phyloP scores from a whole-genome alignment of 2,888 invertebrate species.

The Plagiodera versicolora region DNA sequence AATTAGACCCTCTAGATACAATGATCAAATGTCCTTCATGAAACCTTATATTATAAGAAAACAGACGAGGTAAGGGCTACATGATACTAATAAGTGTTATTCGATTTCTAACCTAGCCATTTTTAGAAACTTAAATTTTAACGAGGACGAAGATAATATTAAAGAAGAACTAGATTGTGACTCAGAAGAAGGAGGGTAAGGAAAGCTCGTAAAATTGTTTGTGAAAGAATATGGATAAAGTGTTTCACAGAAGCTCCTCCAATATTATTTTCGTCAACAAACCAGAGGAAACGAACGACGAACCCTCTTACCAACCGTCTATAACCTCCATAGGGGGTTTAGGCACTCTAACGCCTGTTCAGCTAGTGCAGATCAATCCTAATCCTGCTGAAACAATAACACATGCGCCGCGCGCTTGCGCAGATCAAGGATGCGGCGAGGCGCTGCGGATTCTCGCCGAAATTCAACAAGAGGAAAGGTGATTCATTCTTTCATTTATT shows the following conservation, averaged over 20 bases:
- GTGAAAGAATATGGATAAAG: too few relatives aligned
- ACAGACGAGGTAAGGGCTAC: background rate
- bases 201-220: too few relatives aligned
- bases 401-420: background rate
- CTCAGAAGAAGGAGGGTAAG: slow-evolving; percentile 17
- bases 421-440: slow-evolving; percentile 19
- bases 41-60: slow-evolving; percentile 23
- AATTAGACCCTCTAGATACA: slow-evolving; percentile 39
- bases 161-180: slow-evolving; percentile 20
- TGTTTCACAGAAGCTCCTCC: slow-evolving; percentile 21
- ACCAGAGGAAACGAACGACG: slow-evolving; percentile 18
- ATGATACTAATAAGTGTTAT: too few relatives aligned
- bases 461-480: slow-evolving; percentile 39
- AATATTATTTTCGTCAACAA: slow-evolving; percentile 32
- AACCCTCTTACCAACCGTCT: slow-evolving; percentile 2
- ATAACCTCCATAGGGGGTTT: slow-evolving; percentile 8
- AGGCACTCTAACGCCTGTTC: slow-evolving; percentile 20
- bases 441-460: slow-evolving; percentile 37
- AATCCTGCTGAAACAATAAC: slow-evolving; percentile 1
- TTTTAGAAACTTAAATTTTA: slow-evolving; percentile 6
- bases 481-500: too few relatives aligned
- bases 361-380: slow-evolving; percentile 34
- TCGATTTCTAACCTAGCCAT: too few relatives aligned
- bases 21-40: slow-evolving; percentile 41
- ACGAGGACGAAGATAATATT: background rate